These are phyloP conservation scores for Balearica regulorum DNA, from an alignment of 2,797 vertebrate genomes.

Conservation along the genomic window DNA sequence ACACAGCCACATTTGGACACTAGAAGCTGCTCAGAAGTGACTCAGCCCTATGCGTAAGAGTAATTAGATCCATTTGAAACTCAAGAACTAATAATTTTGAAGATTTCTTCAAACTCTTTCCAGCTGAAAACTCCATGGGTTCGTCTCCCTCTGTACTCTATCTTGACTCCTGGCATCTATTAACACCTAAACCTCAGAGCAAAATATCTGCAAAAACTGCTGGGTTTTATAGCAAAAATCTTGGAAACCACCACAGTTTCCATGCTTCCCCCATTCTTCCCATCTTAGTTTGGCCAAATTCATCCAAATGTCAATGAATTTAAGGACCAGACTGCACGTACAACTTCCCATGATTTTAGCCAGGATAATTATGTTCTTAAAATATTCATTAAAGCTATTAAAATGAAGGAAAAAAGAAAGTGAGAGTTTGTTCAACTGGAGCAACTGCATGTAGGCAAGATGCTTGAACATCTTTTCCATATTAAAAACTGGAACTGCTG, in stretches of 20 bases:
- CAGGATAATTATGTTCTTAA: neutral
- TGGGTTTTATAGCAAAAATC: neutral
- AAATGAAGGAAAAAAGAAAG: neutral
- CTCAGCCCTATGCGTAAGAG: neutral
- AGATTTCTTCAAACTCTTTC: neutral
- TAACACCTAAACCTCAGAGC: neutral
- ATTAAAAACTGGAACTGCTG: neutral
- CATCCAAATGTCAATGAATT: neutral
- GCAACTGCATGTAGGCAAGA: neutral
- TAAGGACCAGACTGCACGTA: neutral
- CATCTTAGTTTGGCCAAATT: neutral
- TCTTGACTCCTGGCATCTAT: neutral
- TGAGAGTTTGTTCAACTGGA: neutral
- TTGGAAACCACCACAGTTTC: neutral
- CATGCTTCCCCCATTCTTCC: rapidly evolving
- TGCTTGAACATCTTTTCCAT: neutral
- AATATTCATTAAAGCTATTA: neutral
- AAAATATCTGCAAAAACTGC: neutral
- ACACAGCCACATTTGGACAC: neutral
- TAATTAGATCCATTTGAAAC: neutral
- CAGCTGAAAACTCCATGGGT: neutral
- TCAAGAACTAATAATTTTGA: neutral
- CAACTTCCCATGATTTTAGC: neutral
- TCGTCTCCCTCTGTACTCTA: neutral
- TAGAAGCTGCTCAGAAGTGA: neutral